Evolutionary conservation across 2,888 invertebrate genomes (phyloP).

Genomic region (Sipha maydis): DNA sequence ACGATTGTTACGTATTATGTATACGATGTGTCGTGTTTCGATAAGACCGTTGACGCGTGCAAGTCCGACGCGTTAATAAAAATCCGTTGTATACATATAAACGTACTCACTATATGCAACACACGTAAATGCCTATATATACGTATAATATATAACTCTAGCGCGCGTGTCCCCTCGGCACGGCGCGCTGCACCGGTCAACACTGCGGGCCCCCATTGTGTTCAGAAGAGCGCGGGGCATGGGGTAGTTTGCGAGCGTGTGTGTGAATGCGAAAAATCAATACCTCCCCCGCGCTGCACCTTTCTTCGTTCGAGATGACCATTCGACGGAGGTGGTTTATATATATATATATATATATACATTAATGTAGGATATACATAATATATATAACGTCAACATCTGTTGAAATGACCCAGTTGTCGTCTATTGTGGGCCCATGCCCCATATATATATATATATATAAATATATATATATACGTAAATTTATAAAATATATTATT

Average conservation of each 20-base stretch:
- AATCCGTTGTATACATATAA: too few relatives aligned
- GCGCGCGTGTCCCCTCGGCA: constrained; percentile 6
- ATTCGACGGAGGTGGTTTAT: constrained; percentile 9
- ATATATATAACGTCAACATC: constrained; percentile 27
- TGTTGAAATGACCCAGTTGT: constrained; percentile 57
- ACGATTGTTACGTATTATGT: too few relatives aligned
- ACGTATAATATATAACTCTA: not conserved
- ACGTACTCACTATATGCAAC: too few relatives aligned
- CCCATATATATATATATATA: not conserved
- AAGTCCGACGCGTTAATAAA: constrained; percentile 10
- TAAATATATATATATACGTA: too few relatives aligned
- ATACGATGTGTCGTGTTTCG: too few relatives aligned
- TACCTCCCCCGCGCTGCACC: constrained; percentile 57
- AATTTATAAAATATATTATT: not conserved
- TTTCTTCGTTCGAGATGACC: constrained; percentile 54
- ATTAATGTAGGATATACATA: too few relatives aligned
- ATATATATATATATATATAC: not conserved
- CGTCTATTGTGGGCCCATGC: not conserved
- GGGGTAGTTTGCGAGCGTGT: not conserved
- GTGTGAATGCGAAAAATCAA: constrained; percentile 60
- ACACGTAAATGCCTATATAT: too few relatives aligned
- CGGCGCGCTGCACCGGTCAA: constrained; percentile 42
- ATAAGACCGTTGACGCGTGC: too few relatives aligned
- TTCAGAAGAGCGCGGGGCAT: not conserved
- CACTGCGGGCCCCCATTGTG: constrained; percentile 37